These are phyloP conservation scores for Enteromius radiatus DNA, from an alignment of 2,797 vertebrate genomes.

Conservation along the genomic window DNA sequence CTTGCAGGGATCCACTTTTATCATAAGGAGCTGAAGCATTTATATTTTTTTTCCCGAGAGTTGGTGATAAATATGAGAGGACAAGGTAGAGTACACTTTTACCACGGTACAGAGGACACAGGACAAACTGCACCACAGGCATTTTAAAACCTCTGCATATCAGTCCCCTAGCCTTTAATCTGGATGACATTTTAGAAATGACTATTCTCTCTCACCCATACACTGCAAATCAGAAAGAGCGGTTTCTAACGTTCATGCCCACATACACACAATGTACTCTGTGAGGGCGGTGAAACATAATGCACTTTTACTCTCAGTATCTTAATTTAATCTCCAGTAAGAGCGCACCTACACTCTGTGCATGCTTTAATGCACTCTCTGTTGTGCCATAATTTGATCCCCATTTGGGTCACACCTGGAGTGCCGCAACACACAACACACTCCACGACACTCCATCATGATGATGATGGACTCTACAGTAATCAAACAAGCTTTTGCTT, in stretches of 20 bases:
- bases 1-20: slow-evolving; percentile 6
- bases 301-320: slow-evolving; percentile 68
- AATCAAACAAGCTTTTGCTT: slow-evolving; percentile 49
- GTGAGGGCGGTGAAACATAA: slow-evolving; percentile 62
- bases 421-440: slow-evolving; percentile 7
- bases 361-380: slow-evolving; percentile 34
- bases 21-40: slow-evolving; percentile 2
- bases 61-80: slow-evolving; percentile 42
- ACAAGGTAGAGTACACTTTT: slow-evolving; percentile 51
- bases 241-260: slow-evolving; percentile 35
- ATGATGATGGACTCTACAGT: slow-evolving; percentile 39
- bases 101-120: slow-evolving; percentile 59
- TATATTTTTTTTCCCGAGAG: slow-evolving; percentile 5
- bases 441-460: slow-evolving; percentile 24
- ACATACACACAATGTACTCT: slow-evolving; percentile 35
- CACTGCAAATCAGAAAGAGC: slow-evolving; percentile 39
- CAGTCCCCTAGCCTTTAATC: slow-evolving; percentile 62
- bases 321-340: slow-evolving; percentile 81
- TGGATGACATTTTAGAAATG: slow-evolving; percentile 66
- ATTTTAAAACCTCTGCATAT: slow-evolving; percentile 68
- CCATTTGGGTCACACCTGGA: slow-evolving; percentile 47
- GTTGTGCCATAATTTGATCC: slow-evolving; percentile 43
- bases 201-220: slow-evolving; percentile 39
- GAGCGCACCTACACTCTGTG: slow-evolving; percentile 55
- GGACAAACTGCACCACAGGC: slow-evolving; percentile 68